Evolutionary conservation across 30 jellyfish, hydroid and myxozoan species (phyloP).

Genomic region (Aurelia sp.): DNA sequence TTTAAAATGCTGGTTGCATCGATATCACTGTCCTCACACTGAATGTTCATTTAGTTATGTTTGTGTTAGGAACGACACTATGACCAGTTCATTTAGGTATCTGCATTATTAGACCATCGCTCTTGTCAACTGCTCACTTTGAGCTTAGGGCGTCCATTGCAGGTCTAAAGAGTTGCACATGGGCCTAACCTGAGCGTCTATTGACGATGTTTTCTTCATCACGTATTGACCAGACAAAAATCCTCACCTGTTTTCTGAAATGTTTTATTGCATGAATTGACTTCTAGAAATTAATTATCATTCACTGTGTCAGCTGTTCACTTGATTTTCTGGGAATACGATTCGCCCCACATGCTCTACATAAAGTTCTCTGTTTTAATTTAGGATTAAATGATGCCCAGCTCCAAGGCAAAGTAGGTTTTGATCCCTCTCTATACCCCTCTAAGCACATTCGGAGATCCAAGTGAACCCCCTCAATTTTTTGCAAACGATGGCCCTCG

Average conservation of each 20-base stretch:
- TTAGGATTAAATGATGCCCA: too few relatives aligned
- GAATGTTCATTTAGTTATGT: too few relatives aligned
- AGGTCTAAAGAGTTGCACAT: conserved; percentile 53
- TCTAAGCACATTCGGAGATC: too few relatives aligned
- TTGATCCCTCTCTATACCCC: too few relatives aligned
- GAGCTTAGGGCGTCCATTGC: conserved; percentile 62
- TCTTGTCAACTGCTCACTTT: conserved; percentile 54
- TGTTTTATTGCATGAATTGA: neutral
- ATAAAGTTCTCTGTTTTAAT: too few relatives aligned
- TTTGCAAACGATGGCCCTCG: too few relatives aligned
- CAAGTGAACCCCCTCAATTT: too few relatives aligned
- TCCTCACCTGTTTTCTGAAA: conserved; percentile 42
- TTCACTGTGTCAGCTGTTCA: conserved; percentile 39
- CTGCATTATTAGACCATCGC: neutral
- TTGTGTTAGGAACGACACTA: too few relatives aligned
- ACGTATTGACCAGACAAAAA: neutral
- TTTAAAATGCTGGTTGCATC: too few relatives aligned
- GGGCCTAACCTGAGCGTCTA: conserved; percentile 62
- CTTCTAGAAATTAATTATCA: neutral
- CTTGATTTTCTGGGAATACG: neutral
- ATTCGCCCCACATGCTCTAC: too few relatives aligned
- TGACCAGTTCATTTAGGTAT: neutral
- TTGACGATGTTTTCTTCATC: conserved; percentile 46
- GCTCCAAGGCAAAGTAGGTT: too few relatives aligned
- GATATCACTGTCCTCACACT: too few relatives aligned